Base-by-base conservation (phyloP, 92 coral and sea anemone genomes). In the Nematostella vectensis region DNA sequence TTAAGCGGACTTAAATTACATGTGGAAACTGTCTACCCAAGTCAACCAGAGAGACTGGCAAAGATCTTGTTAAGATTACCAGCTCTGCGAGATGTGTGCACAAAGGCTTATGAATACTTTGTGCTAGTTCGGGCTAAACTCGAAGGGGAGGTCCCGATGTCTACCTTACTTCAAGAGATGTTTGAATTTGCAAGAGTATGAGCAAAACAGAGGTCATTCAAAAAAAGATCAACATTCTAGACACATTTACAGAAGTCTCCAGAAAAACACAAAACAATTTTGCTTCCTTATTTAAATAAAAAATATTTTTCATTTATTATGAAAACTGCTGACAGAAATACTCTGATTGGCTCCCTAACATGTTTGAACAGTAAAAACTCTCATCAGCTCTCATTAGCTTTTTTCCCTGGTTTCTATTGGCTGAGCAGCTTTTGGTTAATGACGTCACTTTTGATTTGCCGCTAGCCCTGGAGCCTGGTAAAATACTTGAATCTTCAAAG, bases 141-240 rank as follows among this genome's bases (percentile, higher is more conserved):
- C 18, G 97, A 89, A 55, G 97, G 97, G 2, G 97, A 89, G 52
- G 77, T 89, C 0, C 94, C 97, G 13, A 89, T 89, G 91, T 89
- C 97, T 15, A 81, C 91, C 11, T 58, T 89, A 29, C 58, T 89
- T 26, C 77, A 87, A 59, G 95, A 89, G 48, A 89, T 89, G 97
- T 89, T 89, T 81, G 97, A 89, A 50, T 79, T 72, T 29, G 87
- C 94, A 11, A 74, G 94, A 68, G 72, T 70, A 21, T 74, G 28
- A 69, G n/a, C n/a, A n/a, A n/a, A n/a, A n/a, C 9, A 16, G 3
- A 60, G 29, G 54, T 24, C 13, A 36, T 20, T 10, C 10, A 23
- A 24, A 20, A 37, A 2, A 9, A 15, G 38, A 9, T n/a, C 2
- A n/a, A n/a, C n/a, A n/a, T n/a, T n/a, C n/a, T n/a, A n/a, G n/a